phyloP scores from a whole-genome alignment of 1,140 invertebrate species.

The Anagrus nilaparvatae region DNA sequence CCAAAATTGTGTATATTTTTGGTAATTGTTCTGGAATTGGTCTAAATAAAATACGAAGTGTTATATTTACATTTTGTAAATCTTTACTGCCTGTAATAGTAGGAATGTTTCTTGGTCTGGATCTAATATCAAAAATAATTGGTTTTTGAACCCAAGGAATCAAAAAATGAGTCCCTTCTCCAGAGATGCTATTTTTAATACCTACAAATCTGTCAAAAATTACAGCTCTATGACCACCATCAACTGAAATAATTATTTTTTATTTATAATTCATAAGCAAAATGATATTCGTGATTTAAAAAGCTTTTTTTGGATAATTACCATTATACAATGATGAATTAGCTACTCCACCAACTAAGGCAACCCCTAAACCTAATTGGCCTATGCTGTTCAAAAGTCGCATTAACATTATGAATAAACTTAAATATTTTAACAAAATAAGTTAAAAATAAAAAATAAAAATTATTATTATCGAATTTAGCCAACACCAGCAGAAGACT shows the following conservation, averaged over 20 bases:
- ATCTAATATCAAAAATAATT: constrained; percentile 95
- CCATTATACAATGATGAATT: constrained; percentile 97
- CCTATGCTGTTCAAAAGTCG: constrained; percentile 86
- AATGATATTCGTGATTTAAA: too few species aligned
- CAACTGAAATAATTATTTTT: constrained; percentile 65
- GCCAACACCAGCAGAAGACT: too few species aligned
- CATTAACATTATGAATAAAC: constrained; percentile 62
- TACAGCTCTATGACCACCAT: constrained; percentile 96
- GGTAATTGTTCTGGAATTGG: constrained; percentile 81
- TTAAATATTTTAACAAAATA: too few species aligned
- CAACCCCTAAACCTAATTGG: constrained; percentile 84
- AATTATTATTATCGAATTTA: too few species aligned
- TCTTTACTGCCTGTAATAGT: constrained; percentile 98
- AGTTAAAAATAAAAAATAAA: too few species aligned
- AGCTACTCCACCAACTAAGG: constrained; percentile 84
- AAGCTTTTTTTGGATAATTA: too few species aligned
- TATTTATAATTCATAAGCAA: too few species aligned
- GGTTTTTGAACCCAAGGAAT: constrained; percentile 98
- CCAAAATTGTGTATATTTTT: constrained; percentile 92
- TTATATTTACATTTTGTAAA: constrained; percentile 99
- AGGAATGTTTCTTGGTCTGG: constrained; percentile 91
- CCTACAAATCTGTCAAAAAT: constrained; percentile 98
- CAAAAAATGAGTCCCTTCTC: constrained; percentile 98
- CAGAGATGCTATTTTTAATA: constrained; percentile 83
- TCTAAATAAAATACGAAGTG: constrained; percentile 92